A percentile compares a stretch with the other conserved stretches of the same genome.
phyloP scores from a whole-genome alignment of 1,140 invertebrate genomes.

The Ceratina australensis region DNA sequence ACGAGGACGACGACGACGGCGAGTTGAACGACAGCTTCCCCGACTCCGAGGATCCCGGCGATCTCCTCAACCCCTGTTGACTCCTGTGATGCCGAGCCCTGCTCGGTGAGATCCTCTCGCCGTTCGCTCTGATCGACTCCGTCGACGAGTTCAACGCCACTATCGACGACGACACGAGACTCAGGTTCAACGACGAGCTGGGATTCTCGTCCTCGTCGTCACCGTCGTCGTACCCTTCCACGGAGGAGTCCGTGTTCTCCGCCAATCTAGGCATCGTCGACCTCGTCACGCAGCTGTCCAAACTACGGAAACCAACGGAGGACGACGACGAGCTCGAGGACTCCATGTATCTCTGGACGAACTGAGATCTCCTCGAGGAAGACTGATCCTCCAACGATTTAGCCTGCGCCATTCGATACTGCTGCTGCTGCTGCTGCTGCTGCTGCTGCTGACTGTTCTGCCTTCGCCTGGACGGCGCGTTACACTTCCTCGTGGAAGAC shows the following conservation, averaged over 20 bases:
- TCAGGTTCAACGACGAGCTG: slow-evolving; percentile 76
- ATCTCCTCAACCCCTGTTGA: slow-evolving; percentile 73
- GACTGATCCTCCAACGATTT: slow-evolving; percentile 81
- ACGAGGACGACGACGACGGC: slow-evolving; percentile 77
- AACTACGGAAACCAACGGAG: slow-evolving; percentile 81
- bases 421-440: slow-evolving; percentile 69
- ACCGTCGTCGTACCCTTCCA: slow-evolving; percentile 81
- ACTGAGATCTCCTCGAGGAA: slow-evolving; percentile 77
- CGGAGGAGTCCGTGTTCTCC: slow-evolving; percentile 81
- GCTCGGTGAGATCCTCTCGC: slow-evolving; percentile 76
- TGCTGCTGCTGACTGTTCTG: slow-evolving; percentile 49
- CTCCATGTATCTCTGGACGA: slow-evolving; percentile 79
- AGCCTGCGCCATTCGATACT: slow-evolving; percentile 79
- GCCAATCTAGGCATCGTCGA: slow-evolving; percentile 80
- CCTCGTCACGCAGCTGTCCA: slow-evolving; percentile 79
- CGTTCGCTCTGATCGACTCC: slow-evolving; percentile 67
- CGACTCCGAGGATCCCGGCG: slow-evolving; percentile 77
- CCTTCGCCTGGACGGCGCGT: slow-evolving; percentile 59
- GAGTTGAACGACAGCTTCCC: slow-evolving; percentile 76
- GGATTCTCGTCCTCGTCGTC: slow-evolving; percentile 81
- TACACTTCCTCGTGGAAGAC: slow-evolving; percentile 60
- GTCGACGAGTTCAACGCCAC: slow-evolving; percentile 70
- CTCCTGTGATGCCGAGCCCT: slow-evolving; percentile 70
- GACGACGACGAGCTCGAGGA: slow-evolving; percentile 81
- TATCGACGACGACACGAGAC: slow-evolving; percentile 59